Conservation (phyloP, 2,888 invertebrate species). For the Dicycla oo region DNA sequence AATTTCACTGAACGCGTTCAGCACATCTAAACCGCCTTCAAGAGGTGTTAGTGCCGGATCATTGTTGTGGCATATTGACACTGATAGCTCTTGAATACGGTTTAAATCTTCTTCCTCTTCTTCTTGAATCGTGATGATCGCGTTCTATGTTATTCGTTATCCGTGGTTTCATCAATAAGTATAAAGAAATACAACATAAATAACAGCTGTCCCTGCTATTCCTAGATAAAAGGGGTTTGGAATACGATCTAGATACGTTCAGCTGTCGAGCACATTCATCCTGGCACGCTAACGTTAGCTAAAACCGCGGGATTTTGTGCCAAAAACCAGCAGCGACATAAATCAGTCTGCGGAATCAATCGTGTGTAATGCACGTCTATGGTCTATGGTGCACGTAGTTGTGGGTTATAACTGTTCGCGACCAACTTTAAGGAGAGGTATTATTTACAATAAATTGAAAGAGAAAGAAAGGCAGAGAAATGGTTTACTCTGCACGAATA, state of each 20-base stretch:
- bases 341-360: conserved; percentile 69
- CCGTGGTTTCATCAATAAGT: neutral
- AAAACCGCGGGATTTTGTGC: conserved; percentile 53
- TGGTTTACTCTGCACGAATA: neutral
- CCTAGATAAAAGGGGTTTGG: conserved; percentile 25
- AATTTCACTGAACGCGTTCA: neutral
- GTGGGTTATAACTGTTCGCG: conserved; percentile 1
- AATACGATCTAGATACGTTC: conserved; percentile 27
- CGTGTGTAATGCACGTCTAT: conserved; percentile 30
- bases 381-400: neutral
- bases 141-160: neutral
- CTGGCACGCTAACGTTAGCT: conserved; percentile 15
- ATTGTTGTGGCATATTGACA: neutral
- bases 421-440: neutral
- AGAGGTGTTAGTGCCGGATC: neutral
- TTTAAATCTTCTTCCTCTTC: too few species aligned
- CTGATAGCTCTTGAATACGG: neutral
- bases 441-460: neutral
- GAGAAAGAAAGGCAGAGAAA: neutral
- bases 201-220: neutral
- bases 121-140: neutral
- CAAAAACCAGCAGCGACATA: conserved; percentile 53
- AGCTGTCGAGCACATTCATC: conserved; percentile 23
- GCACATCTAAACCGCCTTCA: neutral
- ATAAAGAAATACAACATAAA: neutral